Evolutionary conservation across 1,140 invertebrate species (phyloP).

Genomic region (Lepeophtheirus salmonis): DNA sequence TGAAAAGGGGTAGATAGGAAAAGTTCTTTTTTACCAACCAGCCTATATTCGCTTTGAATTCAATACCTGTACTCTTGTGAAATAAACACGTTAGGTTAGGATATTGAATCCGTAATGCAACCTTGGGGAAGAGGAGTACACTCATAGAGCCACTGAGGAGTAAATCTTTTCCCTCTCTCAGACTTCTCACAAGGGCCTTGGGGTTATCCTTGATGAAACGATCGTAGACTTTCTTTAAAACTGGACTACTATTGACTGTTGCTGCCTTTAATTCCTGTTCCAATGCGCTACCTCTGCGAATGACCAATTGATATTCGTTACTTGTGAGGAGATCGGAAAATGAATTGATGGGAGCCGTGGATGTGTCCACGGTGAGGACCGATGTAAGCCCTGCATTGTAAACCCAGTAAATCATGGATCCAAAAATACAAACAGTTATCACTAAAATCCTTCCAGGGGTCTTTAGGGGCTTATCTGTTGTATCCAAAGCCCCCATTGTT

Average conservation of each 20-base stretch:
- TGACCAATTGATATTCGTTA: background rate
- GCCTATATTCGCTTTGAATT: background rate
- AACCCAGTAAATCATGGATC: background rate
- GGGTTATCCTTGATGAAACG: background rate
- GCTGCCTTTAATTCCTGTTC: background rate
- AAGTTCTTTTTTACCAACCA: background rate
- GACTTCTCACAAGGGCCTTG: background rate
- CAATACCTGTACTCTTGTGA: background rate
- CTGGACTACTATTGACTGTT: background rate
- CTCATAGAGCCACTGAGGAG: background rate
- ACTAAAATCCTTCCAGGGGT: background rate
- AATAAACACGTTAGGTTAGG: background rate
- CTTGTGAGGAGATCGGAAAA: background rate
- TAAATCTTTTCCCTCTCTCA: background rate
- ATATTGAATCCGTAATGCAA: background rate
- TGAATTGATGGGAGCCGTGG: background rate
- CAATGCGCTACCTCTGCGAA: background rate
- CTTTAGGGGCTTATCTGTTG: background rate
- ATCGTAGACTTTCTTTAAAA: background rate
- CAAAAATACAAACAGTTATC: background rate
- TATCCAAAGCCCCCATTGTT: background rate
- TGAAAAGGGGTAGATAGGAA: background rate
- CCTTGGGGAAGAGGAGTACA: background rate
- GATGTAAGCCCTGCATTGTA: background rate
- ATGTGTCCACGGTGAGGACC: background rate